phyloP scores from a whole-genome alignment of 2,113 vertebrate species.

The Oplegnathus fasciatus region DNA sequence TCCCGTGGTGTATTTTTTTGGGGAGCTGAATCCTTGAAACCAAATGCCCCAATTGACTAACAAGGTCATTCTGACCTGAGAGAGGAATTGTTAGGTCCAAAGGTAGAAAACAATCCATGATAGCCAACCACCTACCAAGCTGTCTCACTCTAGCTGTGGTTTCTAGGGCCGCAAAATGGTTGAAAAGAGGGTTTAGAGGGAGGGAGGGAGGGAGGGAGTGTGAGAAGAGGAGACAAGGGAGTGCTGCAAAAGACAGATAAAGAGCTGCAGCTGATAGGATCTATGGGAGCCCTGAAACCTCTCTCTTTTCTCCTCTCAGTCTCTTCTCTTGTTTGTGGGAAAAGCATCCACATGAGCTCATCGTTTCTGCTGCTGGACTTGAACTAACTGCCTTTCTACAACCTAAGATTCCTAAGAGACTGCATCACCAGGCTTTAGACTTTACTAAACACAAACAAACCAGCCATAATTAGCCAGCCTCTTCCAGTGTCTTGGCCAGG shows the following conservation, averaged over 20 bases:
- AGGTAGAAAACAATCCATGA: slow-evolving; percentile 3
- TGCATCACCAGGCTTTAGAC: not conserved
- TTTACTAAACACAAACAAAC: not conserved
- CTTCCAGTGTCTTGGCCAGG: not conserved
- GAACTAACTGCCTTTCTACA: slow-evolving; percentile 17
- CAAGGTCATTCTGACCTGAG: slow-evolving; percentile 15
- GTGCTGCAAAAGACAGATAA: slow-evolving; percentile 39
- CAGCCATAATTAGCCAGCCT: not conserved
- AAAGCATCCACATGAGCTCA: slow-evolving; percentile 39
- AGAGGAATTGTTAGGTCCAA: not conserved
- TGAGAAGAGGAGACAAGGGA: slow-evolving; percentile 12
- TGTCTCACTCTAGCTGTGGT: slow-evolving; percentile 12
- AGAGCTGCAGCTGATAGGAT: slow-evolving; percentile 40
- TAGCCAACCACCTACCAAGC: not conserved
- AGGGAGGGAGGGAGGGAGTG: slow-evolving; percentile 9
- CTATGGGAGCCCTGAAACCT: slow-evolving; percentile 15
- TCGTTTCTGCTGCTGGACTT: slow-evolving; percentile 12
- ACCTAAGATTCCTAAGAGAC: not conserved
- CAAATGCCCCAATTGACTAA: not conserved
- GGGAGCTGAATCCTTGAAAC: slow-evolving; percentile 20
- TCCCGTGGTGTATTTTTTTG: not conserved
- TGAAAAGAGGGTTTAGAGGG: slow-evolving; percentile 14
- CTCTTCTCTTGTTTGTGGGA: slow-evolving; percentile 14
- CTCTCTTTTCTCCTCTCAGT: slow-evolving; percentile 21
- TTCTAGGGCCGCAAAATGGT: not conserved